Evolutionary conservation across 2,888 invertebrate genomes (phyloP).

Genomic region (Philonicus albiceps): DNA sequence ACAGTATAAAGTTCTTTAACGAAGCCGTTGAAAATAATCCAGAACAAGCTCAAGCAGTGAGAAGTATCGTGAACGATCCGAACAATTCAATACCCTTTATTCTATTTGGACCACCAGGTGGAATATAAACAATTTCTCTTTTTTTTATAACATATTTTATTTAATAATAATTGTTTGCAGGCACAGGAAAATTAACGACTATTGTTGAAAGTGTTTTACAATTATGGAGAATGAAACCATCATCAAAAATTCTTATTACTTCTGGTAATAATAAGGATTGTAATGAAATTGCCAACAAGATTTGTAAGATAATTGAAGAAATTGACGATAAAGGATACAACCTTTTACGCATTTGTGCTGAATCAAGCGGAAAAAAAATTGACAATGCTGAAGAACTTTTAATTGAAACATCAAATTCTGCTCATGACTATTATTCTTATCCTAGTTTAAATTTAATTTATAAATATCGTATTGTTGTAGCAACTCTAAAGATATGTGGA

Average conservation of each 20-base stretch:
- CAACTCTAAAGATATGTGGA: constrained; percentile 69
- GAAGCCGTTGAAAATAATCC: constrained; percentile 65
- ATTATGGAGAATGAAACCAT: constrained; percentile 61
- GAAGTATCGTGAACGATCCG: constrained; percentile 71
- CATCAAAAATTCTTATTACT: constrained; percentile 68
- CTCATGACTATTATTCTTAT: constrained; percentile 57
- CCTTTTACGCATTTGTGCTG: constrained; percentile 64
- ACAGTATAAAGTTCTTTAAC: constrained; percentile 54
- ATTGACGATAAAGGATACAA: background rate
- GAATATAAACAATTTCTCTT: constrained; percentile 52
- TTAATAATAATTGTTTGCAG: constrained; percentile 50
- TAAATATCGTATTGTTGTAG: constrained; percentile 69
- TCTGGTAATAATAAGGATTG: constrained; percentile 78
- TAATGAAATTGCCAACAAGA: constrained; percentile 69
- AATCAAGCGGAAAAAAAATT: constrained; percentile 58
- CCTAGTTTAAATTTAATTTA: constrained; percentile 65
- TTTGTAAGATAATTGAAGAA: constrained; percentile 61
- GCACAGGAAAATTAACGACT: constrained; percentile 77
- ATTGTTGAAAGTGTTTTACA: constrained; percentile 76
- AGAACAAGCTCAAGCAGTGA: constrained; percentile 73
- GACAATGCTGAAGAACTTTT: constrained; percentile 59
- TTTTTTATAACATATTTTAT: background rate
- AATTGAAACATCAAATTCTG: constrained; percentile 63
- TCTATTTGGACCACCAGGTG: constrained; percentile 86
- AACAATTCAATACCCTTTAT: constrained; percentile 77